Percentiles rank a stretch among this genome's conserved stretches.
These are phyloP conservation scores for Drosophila lacteicornis DNA, from an alignment of 1,140 invertebrate genomes.

Conservation along the genomic window DNA sequence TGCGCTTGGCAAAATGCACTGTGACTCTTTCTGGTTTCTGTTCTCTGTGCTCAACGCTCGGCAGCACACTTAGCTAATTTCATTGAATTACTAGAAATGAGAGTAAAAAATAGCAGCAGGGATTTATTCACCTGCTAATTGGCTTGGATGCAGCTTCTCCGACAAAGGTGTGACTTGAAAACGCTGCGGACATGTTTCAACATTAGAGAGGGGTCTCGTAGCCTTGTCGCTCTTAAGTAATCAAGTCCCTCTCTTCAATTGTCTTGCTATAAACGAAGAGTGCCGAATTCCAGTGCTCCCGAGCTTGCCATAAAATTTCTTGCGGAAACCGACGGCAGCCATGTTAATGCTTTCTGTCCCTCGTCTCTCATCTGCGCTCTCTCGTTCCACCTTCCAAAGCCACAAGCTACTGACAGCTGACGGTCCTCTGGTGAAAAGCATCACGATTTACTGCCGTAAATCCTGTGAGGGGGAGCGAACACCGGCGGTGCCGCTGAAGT, in stretches of 20 bases:
- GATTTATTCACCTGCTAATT: conserved; percentile 1
- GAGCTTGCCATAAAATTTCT: conserved; percentile 54
- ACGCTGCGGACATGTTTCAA: no score
- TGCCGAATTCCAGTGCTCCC: conserved; percentile 35
- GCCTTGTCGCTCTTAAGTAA: conserved; percentile 56
- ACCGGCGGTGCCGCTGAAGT: conserved; percentile 14
- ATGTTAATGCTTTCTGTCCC: neutral
- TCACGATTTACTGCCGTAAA: conserved; percentile 50
- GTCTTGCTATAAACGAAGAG: conserved; percentile 34
- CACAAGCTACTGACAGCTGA: conserved; percentile 71
- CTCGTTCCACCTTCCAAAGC: conserved; percentile 56
- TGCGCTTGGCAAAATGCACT: conserved; percentile 27
- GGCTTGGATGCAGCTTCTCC: neutral
- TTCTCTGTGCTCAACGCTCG: conserved; percentile 15
- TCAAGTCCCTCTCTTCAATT: conserved; percentile 56
- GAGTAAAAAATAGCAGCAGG: neutral
- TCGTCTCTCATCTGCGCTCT: conserved; percentile 27
- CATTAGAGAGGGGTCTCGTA: neutral
- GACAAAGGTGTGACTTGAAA: neutral
- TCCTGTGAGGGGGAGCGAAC: conserved; percentile 37
- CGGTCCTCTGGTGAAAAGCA: conserved; percentile 35
- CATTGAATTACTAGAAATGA: conserved; percentile 22
- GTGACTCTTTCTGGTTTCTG: neutral
- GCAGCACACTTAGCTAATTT: conserved; percentile 25
- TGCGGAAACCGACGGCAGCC: conserved; percentile 3